Base-by-base conservation (phyloP, 2,888 invertebrate genomes). In the Dryocosmus kuriphilus region DNA sequence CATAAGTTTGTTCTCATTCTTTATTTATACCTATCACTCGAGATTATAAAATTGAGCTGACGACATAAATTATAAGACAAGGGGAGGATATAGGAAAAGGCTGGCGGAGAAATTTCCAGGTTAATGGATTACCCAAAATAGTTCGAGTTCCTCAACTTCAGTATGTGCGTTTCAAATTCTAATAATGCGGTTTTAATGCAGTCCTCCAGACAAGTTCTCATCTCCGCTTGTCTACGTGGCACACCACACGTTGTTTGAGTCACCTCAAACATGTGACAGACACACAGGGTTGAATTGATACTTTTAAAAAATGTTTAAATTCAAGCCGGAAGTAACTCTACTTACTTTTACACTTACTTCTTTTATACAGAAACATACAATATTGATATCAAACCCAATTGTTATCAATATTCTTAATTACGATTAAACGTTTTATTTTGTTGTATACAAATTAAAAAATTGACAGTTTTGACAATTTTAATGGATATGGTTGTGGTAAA, bases 131-230 rank as follows among this genome's bases (percentile, higher is more conserved):
- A 71, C n/a, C 71, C 71, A 30, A 51, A 71, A 71, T 71, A 71
- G 46, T 71, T 71, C 51, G 46, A 51, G 71, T 71, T 71, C 71
- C 51, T 51, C 9, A 71, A 71, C 46, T 71, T 51, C 71, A 71
- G 51, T 71, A 71, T 51, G 30, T 32, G 71, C 51, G 41, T 71
- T 30, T 51, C 51, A n/a, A 11, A 51, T 71, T 51, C 71, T 51
- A 51, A 71, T 71, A 71, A 71, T 71, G 71, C 51, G 51, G 27
- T 71, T 71, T 67, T 71, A 71, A 71, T 71, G 71, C 51, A 71
- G 71, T 71, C 32, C 30, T 51, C 30, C 4, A 71, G 16, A 30
- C 27, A 27, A 65, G 24, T 67, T 67, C 67, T 41, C 67, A 46
- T 16, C 27, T 55, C 51, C 8, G n/a, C n/a, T 7, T 55, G 22